Conservation (phyloP, 2,113 vertebrate species). For the Gadus chalcogrammus region DNA sequence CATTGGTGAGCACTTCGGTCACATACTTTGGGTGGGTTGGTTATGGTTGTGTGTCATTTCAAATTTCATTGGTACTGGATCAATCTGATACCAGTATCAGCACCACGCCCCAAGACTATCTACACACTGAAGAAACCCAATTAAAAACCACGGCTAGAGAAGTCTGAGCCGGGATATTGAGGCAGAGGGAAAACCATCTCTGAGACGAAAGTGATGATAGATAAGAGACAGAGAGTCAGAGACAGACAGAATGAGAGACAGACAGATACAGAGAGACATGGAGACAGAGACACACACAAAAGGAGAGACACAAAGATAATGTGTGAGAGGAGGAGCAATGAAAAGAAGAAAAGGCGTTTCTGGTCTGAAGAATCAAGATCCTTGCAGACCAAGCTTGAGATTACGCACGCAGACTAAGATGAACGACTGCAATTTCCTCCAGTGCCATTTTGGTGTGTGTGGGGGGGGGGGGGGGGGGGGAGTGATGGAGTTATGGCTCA, state of each 20-base stretch:
- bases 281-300: neutral
- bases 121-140: neutral
- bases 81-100: too few relatives aligned
- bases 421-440: conserved; percentile 70
- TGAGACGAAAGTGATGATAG: neutral
- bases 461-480: conserved; percentile 48
- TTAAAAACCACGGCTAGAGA: neutral
- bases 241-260: neutral
- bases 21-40: too few relatives aligned
- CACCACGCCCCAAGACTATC: neutral
- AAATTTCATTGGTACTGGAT: too few relatives aligned
- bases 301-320: neutral
- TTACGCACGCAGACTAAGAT: conserved; percentile 54
- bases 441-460: conserved; percentile 69
- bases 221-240: too few relatives aligned
- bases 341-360: neutral
- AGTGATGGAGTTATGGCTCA: conserved; percentile 64
- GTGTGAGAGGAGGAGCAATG: neutral
- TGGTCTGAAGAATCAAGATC: conserved; percentile 19
- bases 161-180: neutral
- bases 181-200: neutral
- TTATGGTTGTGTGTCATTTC: too few relatives aligned
- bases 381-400: neutral
- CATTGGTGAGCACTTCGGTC: too few relatives aligned
- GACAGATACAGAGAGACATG: neutral